Evolutionary conservation across 2,888 invertebrate genomes (phyloP).

Genomic region (Mythimna albipuncta): DNA sequence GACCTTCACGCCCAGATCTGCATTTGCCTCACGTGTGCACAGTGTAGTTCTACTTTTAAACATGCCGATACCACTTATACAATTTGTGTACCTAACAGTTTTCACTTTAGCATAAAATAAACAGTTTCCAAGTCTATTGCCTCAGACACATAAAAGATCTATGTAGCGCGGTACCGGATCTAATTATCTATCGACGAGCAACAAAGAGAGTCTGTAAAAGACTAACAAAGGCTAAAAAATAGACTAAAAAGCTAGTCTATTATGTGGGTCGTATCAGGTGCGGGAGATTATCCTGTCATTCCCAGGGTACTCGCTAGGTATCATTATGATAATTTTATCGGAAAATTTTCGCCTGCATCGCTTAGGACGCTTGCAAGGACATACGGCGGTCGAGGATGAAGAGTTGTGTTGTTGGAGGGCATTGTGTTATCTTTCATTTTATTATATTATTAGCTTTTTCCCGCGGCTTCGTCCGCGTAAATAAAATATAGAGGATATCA

Average conservation of each 20-base stretch:
- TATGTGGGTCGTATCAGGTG: constrained; percentile 44
- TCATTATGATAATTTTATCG: constrained; percentile 88
- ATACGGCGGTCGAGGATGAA: constrained; percentile 55
- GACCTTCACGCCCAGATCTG: no score
- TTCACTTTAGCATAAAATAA: background rate
- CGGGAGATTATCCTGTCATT: constrained; percentile 75
- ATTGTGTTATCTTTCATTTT: background rate
- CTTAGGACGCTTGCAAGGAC: constrained; percentile 67
- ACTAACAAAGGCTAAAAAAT: constrained; percentile 17
- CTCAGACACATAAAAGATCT: background rate
- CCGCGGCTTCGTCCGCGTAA: no score
- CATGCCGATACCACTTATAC: background rate
- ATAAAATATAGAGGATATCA: no score
- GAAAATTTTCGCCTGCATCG: constrained; percentile 80
- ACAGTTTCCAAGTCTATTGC: background rate
- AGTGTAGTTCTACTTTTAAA: background rate
- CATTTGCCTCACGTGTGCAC: no score
- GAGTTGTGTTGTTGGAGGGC: background rate
- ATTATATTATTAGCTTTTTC: no score
- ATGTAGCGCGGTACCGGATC: background rate
- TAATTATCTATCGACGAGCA: constrained; percentile 16
- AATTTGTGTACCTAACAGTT: background rate
- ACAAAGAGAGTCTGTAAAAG: constrained; percentile 28
- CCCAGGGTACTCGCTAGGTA: constrained; percentile 73
- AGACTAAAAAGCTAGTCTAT: constrained; percentile 29